Base-by-base conservation (phyloP, 2,113 vertebrate species). In the Cyprinodon tularosa region DNA sequence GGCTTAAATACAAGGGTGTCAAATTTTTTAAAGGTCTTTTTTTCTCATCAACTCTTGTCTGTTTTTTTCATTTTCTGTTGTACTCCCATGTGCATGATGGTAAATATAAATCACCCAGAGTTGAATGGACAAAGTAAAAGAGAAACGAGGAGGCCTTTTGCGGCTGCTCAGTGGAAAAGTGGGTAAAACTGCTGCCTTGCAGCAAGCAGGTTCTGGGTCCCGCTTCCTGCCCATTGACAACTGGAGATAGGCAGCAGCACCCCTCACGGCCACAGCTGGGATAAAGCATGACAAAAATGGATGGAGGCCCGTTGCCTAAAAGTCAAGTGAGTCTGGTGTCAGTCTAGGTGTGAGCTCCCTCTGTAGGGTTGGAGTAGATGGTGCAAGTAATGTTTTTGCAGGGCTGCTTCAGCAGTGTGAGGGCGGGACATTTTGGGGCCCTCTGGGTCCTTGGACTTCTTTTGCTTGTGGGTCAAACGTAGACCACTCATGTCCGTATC, bases 301-400 rank as follows among this genome's bases (percentile, higher is more conserved):
- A n/a, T 57, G 11, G 36, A 39, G 22, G 42, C 12, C 22, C 60
- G 13, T 0, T 63, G 11, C 9, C 14, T 61, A 6, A 12, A 53
- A 48, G 63, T n/a, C 12, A 36, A n/a, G 3, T 5, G 20, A 0
- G 63, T 57, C 4, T 62, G 48, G 10, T 66, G 53, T 93, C 82
- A 92, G 50, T 91, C 75, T 72, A 81, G 76, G 8, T 86, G 81
- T 47, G 77, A 84, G 82, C 80, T 87, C 83, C 86, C 89, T 78
- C 87, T 60, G 78, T 70, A 57, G 81, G 87, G 67, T 36, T 86
- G 84, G 62, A 89, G 80, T 8, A 47, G 10, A 20, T 81, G 78
- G 65, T 89, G 89, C 76, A 57, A 86, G 42, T 91, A 89, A 37
- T 91, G 78, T n/a, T 92, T 91, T 86, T 91, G 94, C 7, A 95